A percentile compares a stretch with the other conserved stretches of the same genome.
phyloP scores from a whole-genome alignment of 2,888 invertebrate genomes.

The Conus canariensis region DNA sequence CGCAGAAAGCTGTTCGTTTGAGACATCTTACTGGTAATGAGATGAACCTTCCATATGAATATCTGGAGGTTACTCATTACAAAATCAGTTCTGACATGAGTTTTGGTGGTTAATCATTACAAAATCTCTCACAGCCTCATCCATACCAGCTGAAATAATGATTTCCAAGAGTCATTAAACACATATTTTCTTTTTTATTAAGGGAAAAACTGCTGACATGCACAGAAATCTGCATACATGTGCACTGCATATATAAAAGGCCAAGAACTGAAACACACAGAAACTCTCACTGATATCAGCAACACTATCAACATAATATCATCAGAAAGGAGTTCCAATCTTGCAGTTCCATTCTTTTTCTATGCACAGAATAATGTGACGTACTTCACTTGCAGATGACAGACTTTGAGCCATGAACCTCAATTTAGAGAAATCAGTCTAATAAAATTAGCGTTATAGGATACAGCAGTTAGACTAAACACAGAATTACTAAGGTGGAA shows the following conservation, averaged over 20 bases:
- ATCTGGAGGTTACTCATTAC: no score
- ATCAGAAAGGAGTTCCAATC: neutral
- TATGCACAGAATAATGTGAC: no score
- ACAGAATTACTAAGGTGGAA: neutral
- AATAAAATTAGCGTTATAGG: neutral
- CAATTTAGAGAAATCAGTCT: neutral
- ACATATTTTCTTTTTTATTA: conserved; percentile 20
- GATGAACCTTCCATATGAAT: no score
- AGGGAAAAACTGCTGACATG: conserved; percentile 33
- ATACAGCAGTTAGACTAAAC: neutral
- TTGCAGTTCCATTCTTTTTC: neutral
- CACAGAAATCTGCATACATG: conserved; percentile 35
- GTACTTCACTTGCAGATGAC: neutral
- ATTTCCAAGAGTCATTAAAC: neutral
- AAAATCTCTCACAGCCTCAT: neutral
- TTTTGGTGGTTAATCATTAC: no score
- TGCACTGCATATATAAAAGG: conserved; percentile 32
- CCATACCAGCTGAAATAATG: neutral
- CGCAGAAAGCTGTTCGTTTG: no score
- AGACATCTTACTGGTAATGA: no score
- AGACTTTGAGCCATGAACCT: neutral
- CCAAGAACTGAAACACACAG: neutral
- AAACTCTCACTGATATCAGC: neutral
- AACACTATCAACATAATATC: neutral
- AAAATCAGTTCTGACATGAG: no score